Percentiles rank a stretch among this genome's conserved stretches.
These are phyloP conservation scores for Drosophila incognita DNA, from an alignment of 2,888 invertebrate species.

Conservation along the genomic window DNA sequence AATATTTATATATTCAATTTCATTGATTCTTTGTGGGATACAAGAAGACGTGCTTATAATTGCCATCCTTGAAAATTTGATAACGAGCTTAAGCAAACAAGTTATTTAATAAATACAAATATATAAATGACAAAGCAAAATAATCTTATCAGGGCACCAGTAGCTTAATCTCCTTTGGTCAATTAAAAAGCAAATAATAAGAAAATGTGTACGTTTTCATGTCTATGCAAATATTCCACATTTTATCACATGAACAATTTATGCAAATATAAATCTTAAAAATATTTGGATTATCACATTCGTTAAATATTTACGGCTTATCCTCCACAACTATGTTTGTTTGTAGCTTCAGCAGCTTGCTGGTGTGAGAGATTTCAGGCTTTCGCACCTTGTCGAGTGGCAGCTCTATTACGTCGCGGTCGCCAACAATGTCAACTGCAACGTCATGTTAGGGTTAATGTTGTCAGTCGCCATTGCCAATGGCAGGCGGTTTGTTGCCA, in stretches of 20 bases:
- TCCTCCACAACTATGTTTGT: background rate
- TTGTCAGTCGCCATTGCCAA: slow-evolving; percentile 30
- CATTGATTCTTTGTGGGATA: background rate
- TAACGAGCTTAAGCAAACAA: background rate
- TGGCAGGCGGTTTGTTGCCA: slow-evolving; percentile 11
- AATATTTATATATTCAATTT: background rate
- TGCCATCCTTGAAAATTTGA: background rate
- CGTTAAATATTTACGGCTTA: background rate
- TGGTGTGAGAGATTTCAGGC: slow-evolving; percentile 12
- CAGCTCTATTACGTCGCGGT: slow-evolving; percentile 32
- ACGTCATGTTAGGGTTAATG: slow-evolving; percentile 34
- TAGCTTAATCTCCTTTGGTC: background rate
- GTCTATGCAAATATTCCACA: background rate
- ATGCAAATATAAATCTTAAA: background rate
- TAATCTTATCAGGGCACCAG: background rate
- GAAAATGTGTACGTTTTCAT: background rate
- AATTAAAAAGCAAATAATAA: background rate
- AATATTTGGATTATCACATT: background rate
- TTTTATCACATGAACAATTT: background rate
- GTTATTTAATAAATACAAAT: background rate
- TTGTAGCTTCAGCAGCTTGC: background rate
- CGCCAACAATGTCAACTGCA: slow-evolving; percentile 53
- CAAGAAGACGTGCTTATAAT: background rate
- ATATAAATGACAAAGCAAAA: background rate
- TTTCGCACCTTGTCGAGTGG: slow-evolving; percentile 31